Evolutionary conservation across 2,797 vertebrate species (phyloP), one percentile per base, ranked within the genome.

Genomic region (Eulemur rubriventer): DNA sequence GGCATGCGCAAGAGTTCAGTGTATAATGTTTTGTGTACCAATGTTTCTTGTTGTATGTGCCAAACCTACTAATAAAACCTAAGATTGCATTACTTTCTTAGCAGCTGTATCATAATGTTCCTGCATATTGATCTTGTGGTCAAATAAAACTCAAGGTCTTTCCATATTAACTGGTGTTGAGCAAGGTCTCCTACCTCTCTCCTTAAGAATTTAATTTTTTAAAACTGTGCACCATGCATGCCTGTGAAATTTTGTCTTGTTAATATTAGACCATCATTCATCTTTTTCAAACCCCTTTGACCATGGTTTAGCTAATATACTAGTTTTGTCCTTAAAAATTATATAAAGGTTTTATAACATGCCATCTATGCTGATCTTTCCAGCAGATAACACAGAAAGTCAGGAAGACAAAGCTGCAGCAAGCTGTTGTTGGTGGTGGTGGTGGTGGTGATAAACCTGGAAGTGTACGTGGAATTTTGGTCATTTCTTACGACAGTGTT

Each of bases 61-160:
- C 82, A 88, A 38, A n/a, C 9, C 28, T 63, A 69, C 55, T n/a
- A 80, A 52, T 76, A 91, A 92, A 84, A 22, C 4, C 9, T 35
- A 46, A 73, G 12, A 38, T 17, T 65, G 30, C 17, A 26, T 86
- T 76, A 65, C 38, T 43, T 90, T 90, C 80, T 89, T 48, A 91
- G 78, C 59, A 81, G 59, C 8, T 84, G 5, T 63, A 83, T 79
- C 10, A 90, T 4, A 75, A n/a, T 33, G 7, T 89, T 96, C 52
- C 38, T 91, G 52, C 13, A 41, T 59, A 63, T 90, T 72, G 78
- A 94, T 85, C 30, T 81, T 93, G 33, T 41, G 38, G 65, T 78
- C 59, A 91, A 88, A 76, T 61, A 94, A 84, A 83, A 87, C 61
- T 76, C 75, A 61, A 79, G 20, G 11, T 50, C 50, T 90, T 94